Evolutionary conservation across 2,797 vertebrate species (phyloP).

Genomic region (Yasuhikotakia modesta): DNA sequence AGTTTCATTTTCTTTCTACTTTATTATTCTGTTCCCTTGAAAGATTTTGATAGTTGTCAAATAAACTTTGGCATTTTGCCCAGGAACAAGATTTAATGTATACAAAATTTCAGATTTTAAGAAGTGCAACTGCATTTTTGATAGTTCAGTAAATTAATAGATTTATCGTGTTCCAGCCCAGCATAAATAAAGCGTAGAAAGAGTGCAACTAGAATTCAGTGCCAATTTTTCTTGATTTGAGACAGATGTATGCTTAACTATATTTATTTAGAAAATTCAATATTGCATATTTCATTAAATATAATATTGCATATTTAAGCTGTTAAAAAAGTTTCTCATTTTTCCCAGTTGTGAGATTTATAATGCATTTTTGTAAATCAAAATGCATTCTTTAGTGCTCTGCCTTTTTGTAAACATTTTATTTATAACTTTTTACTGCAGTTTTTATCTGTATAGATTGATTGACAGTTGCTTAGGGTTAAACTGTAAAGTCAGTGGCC

Average conservation of each 20-base stretch:
- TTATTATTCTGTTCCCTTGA: conserved; percentile 29
- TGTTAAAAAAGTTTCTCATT: conserved; percentile 15
- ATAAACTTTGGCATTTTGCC: conserved; percentile 4
- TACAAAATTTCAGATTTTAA: not conserved
- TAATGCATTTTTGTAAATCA: conserved; percentile 20
- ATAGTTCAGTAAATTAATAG: not conserved
- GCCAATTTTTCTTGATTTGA: conserved; percentile 9
- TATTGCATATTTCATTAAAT: conserved; percentile 31
- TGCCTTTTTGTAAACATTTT: conserved; percentile 35
- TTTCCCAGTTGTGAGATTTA: conserved; percentile 13
- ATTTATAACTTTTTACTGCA: conserved; percentile 52
- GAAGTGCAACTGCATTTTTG: not conserved
- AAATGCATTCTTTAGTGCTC: conserved; percentile 9
- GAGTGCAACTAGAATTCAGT: not conserved
- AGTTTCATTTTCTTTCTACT: not conserved
- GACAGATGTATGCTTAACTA: not conserved
- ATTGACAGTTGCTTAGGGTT: conserved; percentile 12
- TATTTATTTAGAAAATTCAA: conserved; percentile 36
- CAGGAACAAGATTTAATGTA: conserved; percentile 11
- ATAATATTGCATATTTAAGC: conserved; percentile 15
- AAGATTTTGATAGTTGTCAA: conserved; percentile 20
- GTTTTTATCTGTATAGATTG: conserved; percentile 40
- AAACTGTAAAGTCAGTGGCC: conserved; percentile 40
- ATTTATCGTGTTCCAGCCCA: conserved; percentile 9
- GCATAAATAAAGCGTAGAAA: not conserved